These are phyloP conservation scores for Mionectes macconnelli DNA, from an alignment of 2,113 vertebrate species.

Conservation along the genomic window DNA sequence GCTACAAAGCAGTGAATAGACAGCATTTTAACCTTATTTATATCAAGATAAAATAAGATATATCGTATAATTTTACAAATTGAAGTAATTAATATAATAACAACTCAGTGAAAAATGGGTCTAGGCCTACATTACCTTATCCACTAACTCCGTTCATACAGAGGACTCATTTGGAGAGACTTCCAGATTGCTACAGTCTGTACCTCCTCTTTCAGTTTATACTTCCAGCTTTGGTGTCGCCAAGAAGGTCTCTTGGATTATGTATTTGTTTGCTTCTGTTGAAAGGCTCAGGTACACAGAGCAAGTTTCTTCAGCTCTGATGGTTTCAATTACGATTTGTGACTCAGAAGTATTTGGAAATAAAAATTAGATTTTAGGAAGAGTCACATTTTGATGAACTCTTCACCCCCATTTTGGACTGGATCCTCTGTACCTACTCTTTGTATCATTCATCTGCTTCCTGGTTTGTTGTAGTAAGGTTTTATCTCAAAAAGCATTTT, in stretches of 20 bases:
- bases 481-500: background rate
- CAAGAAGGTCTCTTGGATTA: background rate
- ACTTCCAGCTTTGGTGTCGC: background rate
- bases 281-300: background rate
- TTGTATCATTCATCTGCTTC: background rate
- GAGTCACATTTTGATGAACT: background rate
- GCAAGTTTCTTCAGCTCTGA: background rate
- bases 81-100: background rate
- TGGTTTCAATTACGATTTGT: background rate
- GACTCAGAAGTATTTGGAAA: background rate
- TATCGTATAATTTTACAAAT: background rate
- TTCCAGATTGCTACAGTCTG: background rate
- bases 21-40: background rate
- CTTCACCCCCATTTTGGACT: background rate
- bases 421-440: background rate
- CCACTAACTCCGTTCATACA: background rate
- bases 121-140: background rate
- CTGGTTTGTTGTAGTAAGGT: background rate
- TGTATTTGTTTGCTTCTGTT: background rate
- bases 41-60: background rate
- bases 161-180: background rate
- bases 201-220: background rate
- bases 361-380: background rate
- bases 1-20: background rate
- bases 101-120: background rate